These are phyloP conservation scores for Zosterops hypoxanthus DNA, from an alignment of 2,113 vertebrate genomes.

Conservation along the genomic window DNA sequence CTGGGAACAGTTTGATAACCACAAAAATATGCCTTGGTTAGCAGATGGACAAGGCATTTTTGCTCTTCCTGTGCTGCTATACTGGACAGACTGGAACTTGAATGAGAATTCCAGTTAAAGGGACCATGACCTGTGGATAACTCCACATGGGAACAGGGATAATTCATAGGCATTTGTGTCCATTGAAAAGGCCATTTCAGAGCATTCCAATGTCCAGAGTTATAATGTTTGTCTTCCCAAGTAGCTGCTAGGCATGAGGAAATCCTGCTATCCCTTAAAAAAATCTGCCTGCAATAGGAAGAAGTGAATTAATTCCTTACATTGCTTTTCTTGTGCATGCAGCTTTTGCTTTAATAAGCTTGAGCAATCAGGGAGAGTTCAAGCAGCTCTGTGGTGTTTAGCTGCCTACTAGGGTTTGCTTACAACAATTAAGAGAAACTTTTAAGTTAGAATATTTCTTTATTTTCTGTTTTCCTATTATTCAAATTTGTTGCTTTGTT, in stretches of 20 bases:
- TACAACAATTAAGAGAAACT: neutral
- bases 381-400: neutral
- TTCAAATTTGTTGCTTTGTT: neutral
- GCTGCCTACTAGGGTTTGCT: neutral
- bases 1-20: neutral
- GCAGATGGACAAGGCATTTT: neutral
- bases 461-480: neutral
- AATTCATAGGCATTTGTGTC: neutral
- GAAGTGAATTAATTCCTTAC: neutral
- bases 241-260: neutral
- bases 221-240: neutral
- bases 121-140: neutral
- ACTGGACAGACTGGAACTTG: neutral
- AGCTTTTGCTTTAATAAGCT: neutral
- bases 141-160: accelerated
- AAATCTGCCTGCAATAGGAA: neutral
- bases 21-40: neutral
- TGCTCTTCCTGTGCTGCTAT: neutral
- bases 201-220: neutral
- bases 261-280: neutral
- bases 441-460: neutral
- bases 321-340: neutral
- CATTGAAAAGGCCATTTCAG: neutral
- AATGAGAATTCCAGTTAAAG: neutral
- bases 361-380: neutral